Evolutionary conservation across 2,888 invertebrate species (phyloP).

Genomic region (Stenotaenia linearis): DNA sequence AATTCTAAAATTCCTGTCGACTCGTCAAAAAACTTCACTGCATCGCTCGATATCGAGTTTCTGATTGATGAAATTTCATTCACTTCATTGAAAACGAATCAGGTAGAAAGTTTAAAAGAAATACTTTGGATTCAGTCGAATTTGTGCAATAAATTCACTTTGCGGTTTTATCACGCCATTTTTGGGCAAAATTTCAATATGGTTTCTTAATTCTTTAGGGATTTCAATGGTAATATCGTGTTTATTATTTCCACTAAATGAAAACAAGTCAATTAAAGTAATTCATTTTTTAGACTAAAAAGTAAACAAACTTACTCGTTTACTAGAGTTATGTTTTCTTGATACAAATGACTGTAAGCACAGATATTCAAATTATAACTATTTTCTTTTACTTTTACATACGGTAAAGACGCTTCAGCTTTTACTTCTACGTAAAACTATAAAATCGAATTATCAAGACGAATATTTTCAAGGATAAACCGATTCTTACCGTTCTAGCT

Average conservation of each 20-base stretch:
- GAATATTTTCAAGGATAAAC: not conserved
- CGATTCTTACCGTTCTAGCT: not conserved
- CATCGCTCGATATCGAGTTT: not conserved
- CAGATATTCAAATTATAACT: slow-evolving; percentile 1
- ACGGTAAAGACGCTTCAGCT: not conserved
- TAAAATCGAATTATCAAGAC: not conserved
- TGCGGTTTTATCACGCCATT: not conserved
- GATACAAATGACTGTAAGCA: not conserved
- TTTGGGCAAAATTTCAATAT: not conserved
- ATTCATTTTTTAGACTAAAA: not conserved
- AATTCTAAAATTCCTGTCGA: not conserved
- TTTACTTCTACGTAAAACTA: not conserved
- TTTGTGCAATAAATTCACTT: not conserved
- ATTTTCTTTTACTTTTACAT: not conserved
- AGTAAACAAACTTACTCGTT: not conserved
- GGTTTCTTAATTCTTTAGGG: not conserved
- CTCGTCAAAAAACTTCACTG: not conserved
- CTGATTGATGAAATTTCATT: not conserved
- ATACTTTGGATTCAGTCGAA: not conserved
- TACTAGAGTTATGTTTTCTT: not conserved
- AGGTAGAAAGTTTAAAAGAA: no score
- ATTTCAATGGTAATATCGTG: not conserved
- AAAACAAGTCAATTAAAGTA: not conserved
- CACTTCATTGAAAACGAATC: no score
- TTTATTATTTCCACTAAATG: not conserved